A percentile compares a stretch with the other conserved stretches of the same genome.
phyloP scores from a whole-genome alignment of 37 sponge, comb jelly and placozoan species.

The Sycon ciliatum region DNA sequence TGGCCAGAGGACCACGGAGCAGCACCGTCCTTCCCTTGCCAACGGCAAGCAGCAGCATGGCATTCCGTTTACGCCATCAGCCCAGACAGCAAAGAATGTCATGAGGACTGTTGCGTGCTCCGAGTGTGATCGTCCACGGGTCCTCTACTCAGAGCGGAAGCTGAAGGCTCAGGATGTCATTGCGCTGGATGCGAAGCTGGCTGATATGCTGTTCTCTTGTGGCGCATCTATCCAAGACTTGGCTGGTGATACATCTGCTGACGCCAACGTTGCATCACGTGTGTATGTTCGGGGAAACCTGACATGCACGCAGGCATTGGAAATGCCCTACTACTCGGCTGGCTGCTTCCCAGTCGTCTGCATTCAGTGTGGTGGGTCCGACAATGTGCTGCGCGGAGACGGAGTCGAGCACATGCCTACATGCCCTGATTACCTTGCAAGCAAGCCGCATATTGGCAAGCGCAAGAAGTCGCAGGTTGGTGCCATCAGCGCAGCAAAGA shows the following conservation, averaged over 20 bases:
- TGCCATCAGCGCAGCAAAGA: too few species aligned
- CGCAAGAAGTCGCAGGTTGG: too few species aligned
- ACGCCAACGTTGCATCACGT: neutral
- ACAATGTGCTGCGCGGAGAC: neutral
- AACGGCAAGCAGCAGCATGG: neutral
- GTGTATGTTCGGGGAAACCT: constrained; percentile 25
- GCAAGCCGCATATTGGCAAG: neutral
- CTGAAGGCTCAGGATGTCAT: too few species aligned
- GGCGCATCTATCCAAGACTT: too few species aligned
- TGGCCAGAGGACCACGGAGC: neutral
- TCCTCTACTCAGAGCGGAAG: too few species aligned
- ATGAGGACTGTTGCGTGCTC: neutral
- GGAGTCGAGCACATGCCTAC: neutral
- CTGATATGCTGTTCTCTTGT: too few species aligned
- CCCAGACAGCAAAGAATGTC: neutral
- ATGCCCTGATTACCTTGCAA: neutral
- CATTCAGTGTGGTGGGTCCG: constrained; percentile 19
- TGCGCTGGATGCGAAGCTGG: too few species aligned
- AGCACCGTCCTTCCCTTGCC: neutral
- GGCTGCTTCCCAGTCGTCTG: constrained; percentile 21
- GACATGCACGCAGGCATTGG: neutral
- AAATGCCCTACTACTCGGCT: constrained; percentile 26
- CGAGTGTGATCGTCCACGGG: too few species aligned
- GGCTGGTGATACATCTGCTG: too few species aligned
- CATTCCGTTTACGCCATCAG: neutral